Evolutionary conservation across 2,113 vertebrate genomes (phyloP).

Genomic region (Lagopus leucura): DNA sequence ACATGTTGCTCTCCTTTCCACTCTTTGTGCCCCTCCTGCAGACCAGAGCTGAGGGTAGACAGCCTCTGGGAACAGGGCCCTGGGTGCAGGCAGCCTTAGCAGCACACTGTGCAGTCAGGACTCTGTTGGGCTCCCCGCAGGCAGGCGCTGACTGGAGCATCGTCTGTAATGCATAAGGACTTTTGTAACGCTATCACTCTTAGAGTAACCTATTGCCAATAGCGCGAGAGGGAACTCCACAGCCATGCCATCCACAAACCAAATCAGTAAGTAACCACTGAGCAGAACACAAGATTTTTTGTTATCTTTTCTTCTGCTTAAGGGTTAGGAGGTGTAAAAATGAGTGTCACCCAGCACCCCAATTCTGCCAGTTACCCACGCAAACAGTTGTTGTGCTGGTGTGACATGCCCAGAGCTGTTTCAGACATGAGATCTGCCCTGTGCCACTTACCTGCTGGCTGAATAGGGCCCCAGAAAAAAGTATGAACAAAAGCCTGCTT

Average conservation of each 20-base stretch:
- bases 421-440: background rate
- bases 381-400: fast-evolving
- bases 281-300: background rate
- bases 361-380: background rate
- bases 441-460: background rate
- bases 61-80: background rate
- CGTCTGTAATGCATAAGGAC: background rate
- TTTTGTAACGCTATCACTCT: background rate
- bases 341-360: background rate
- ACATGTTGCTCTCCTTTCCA: background rate
- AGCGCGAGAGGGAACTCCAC: background rate
- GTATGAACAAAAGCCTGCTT: background rate
- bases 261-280: background rate
- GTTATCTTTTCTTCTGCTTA: background rate
- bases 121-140: no score
- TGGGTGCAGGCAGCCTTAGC: background rate
- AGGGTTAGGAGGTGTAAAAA: background rate
- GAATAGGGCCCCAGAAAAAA: background rate
- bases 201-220: background rate
- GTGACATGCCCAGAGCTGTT: background rate
- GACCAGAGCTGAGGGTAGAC: no score
- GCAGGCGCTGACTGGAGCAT: background rate
- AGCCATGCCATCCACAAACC: background rate
- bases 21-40: no score
- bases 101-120: background rate